Base-by-base conservation (phyloP, 2,888 invertebrate genomes). In the Falcaria lacertinaria region DNA sequence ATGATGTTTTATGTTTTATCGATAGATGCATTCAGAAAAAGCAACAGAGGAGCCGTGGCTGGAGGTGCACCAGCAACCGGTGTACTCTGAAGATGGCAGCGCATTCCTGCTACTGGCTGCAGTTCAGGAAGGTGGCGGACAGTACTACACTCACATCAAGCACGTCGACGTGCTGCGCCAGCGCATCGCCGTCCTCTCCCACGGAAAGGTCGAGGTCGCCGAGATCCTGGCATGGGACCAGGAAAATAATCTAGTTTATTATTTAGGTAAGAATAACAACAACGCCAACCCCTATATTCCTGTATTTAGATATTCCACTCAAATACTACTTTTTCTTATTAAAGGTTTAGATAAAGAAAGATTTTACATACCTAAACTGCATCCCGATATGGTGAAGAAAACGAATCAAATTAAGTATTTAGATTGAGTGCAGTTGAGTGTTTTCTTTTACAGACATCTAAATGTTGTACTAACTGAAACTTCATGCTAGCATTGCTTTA, bases 131-230 rank as follows among this genome's bases (percentile, higher is more conserved):
- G 96, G 96, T 37, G 94, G 93, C 35, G 93, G 93, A 49, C 96
- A 96, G 74, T 93, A 94, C 74, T 96, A 93, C 84, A 96, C 96
- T 34, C 96, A 96, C 90, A 96, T 96, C 78, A 96, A 96, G 70
- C 96, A 96, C 75, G 92, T 96, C 53, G 95, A 95, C 49, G 92
- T 96, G 52, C 91, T 94, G 45, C 93, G 95, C 62, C 95, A 95
- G 74, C 91, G 95, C 63, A 95, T 96, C 69, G 94, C 96, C 6
- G 96, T 96, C 38, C 91, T 96, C 54, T 96, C 96, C 41, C 96
- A 96, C 69, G 96, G 96, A 25, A 92, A 93, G 64, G 95, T 96
- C 76, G 96, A 96, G 89, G 96, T 96, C 60, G 90, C 92, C 52
- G 91, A 93, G 74, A 96, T 97, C 69, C 90, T 96, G 53, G 93